Conservation (phyloP, 1,140 invertebrate species). For the Ladona fulva region DNA sequence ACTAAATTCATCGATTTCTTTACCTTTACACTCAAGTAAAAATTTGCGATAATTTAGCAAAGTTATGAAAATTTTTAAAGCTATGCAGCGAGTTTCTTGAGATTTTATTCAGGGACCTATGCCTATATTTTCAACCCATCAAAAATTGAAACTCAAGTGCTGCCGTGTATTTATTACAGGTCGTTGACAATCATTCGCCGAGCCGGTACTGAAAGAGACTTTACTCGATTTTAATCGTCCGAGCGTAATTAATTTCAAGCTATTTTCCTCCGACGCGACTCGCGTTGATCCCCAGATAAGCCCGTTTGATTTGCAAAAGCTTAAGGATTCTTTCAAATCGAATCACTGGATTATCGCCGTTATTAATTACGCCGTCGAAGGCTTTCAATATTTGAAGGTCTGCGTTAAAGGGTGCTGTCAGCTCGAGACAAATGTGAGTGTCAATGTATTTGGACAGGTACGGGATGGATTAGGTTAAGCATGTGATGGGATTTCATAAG, state of each 20-base stretch:
- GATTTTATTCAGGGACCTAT: neutral
- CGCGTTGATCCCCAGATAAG: neutral
- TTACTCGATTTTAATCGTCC: neutral
- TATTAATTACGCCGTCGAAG: neutral
- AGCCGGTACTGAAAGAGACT: neutral
- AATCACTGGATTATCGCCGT: neutral
- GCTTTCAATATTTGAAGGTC: neutral
- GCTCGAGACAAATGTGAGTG: neutral
- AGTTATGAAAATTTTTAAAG: too few species aligned
- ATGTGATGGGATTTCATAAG: neutral
- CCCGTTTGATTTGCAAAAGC: neutral
- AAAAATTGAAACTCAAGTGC: neutral
- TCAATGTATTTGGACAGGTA: neutral
- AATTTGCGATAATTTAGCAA: too few species aligned
- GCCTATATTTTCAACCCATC: neutral
- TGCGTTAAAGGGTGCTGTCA: neutral
- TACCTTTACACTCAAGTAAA: too few species aligned
- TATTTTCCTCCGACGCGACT: neutral
- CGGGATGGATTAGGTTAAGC: neutral
- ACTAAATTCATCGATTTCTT: too few species aligned
- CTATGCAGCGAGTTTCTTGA: too few species aligned
- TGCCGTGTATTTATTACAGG: neutral
- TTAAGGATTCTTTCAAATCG: neutral
- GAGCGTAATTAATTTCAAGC: neutral
- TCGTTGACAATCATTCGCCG: neutral